Conservation (phyloP, 1,140 invertebrate genomes). For the Zophobas atratus region DNA sequence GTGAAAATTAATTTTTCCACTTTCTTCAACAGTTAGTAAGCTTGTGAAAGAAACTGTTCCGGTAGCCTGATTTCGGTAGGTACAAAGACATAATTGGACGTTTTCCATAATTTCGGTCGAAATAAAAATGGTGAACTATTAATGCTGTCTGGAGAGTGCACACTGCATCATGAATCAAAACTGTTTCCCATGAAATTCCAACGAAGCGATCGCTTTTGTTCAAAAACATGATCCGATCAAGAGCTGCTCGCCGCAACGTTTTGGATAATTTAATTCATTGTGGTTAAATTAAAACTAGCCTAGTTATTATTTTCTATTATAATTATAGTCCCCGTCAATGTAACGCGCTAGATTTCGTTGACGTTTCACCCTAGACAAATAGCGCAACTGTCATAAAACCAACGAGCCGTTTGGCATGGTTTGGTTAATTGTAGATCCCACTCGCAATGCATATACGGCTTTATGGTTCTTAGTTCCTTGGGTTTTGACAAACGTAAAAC, state of each 20-base stretch:
- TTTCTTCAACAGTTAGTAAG: too few species aligned
- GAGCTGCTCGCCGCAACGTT: conserved; percentile 31
- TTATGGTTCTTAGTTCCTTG: background rate
- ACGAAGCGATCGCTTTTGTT: conserved; percentile 31
- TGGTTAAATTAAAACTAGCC: conserved; percentile 27
- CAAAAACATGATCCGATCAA: conserved; percentile 28
- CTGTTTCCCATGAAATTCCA: conserved; percentile 34
- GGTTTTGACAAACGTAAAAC: too few species aligned
- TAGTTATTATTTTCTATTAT: conserved; percentile 26
- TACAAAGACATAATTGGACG: background rate
- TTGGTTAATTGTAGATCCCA: conserved; percentile 13
- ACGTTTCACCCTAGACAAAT: conserved; percentile 12
- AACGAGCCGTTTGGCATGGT: conserved; percentile 39
- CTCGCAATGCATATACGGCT: background rate
- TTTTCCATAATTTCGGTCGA: background rate
- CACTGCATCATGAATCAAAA: conserved; percentile 16
- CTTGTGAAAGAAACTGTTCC: too few species aligned
- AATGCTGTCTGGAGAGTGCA: background rate
- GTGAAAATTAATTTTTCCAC: too few species aligned
- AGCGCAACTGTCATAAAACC: conserved; percentile 25
- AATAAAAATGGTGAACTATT: conserved; percentile 2
- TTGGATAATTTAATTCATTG: conserved; percentile 41
- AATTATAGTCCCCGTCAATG: conserved; percentile 18
- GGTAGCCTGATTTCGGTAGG: background rate
- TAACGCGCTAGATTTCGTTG: conserved; percentile 27